Evolutionary conservation across 2,797 vertebrate genomes (phyloP).

Genomic region (Enteromius fasciolatus): DNA sequence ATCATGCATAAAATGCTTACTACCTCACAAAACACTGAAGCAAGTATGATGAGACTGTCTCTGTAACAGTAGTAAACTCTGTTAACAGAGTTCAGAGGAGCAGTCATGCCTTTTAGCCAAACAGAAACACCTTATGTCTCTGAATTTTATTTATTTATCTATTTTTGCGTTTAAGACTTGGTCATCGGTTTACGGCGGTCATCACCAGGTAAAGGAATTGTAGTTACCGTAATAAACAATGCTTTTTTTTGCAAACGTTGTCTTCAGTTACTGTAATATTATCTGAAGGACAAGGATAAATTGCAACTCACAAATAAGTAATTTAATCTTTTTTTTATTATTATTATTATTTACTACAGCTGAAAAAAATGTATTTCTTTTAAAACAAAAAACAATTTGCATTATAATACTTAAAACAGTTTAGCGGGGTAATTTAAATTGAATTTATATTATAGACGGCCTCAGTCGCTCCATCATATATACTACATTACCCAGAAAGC

Average conservation of each 20-base stretch:
- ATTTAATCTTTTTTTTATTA: neutral
- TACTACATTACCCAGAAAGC: slow-evolving; percentile 60
- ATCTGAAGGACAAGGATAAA: neutral
- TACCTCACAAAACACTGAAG: slow-evolving; percentile 8
- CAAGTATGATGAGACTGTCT: neutral
- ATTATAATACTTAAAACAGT: neutral
- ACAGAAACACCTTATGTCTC: neutral
- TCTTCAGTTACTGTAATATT: neutral
- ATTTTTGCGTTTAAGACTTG: neutral
- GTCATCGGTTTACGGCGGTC: neutral
- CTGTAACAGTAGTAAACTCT: neutral
- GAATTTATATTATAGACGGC: neutral
- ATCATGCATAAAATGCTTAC: slow-evolving; percentile 11
- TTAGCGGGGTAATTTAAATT: neutral
- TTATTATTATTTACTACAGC: neutral
- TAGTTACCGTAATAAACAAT: slow-evolving; percentile 1
- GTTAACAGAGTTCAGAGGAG: neutral
- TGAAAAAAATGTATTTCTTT: too few relatives aligned
- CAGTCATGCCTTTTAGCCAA: neutral
- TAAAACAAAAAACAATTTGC: neutral
- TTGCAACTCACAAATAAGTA: too few relatives aligned
- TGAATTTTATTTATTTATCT: neutral
- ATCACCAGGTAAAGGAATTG: neutral
- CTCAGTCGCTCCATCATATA: too few relatives aligned
- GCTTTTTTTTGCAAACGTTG: neutral